Evolutionary conservation across 2,113 vertebrate species (phyloP), one percentile per base, ranked within the genome.

Genomic region (Terrapene triunguis): DNA sequence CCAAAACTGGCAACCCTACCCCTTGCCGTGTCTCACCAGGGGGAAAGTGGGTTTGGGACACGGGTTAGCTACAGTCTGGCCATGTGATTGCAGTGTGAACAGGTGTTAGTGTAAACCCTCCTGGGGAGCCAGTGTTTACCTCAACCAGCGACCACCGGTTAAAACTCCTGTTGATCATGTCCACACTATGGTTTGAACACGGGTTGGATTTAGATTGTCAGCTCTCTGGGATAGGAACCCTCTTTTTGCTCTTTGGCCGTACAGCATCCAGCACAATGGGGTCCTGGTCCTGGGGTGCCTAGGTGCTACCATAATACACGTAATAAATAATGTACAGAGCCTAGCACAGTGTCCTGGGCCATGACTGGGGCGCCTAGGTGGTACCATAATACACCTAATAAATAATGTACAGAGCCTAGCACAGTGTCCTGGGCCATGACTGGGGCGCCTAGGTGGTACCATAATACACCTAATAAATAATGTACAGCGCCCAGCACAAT

Each of bases 361-460:
- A 62, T 62, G 27, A 62, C 57, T 62, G 29, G 27, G 57, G 19
- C 22, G 19, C 12, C 50, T 50, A 14, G 57, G 11, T 13, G 27
- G 27, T 62, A 62, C 59, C 29, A 16, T 62, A 29, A 62, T 62
- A 62, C 13, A 7, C 59, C 13, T 16, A 62, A 14, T 59, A 59
- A 54, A 54, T 22, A 50, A 50, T 14, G 8, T 54, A 54, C 53
- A 54, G 2, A 1, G 1, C 53, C 7, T 9, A 54, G 53, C 53
- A 54, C 53, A 59, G 5, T 59, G 25, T 13, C 19, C 53, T 53
- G 7, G 6, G 53, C 53, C 53, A 53, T 53, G 1, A 53, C 19
- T 53, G 53, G 53, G 53, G 7, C 3, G 1, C 19, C 53, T 53
- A 53, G 1, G 2, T 1, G 3, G 6, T 21, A 21, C 53, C 3